Conservation (phyloP, 2,113 vertebrate species). For the Festucalex cinctus region DNA sequence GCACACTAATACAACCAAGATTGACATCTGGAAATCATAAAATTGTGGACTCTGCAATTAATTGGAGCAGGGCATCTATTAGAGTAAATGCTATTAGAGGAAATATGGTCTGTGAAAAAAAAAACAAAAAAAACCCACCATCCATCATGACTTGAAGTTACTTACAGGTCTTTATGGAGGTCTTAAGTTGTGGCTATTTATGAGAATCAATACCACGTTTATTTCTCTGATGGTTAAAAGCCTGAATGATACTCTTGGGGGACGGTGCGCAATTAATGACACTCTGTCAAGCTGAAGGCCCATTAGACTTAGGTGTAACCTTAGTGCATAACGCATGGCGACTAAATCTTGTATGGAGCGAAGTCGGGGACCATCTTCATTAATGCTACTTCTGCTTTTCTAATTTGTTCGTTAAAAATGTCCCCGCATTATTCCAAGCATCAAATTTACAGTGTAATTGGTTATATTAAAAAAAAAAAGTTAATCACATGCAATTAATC, state of each 20-base stretch:
- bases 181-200: slow-evolving; percentile 8
- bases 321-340: neutral
- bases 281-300: slow-evolving; percentile 5
- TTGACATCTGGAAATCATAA: neutral
- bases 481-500: slow-evolving; percentile 32
- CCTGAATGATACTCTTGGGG: neutral
- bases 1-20: neutral
- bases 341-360: neutral
- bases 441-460: slow-evolving; percentile 10
- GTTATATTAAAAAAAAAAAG: neutral
- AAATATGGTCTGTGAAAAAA: neutral
- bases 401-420: neutral
- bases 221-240: slow-evolving; percentile 27
- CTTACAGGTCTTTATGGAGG: neutral
- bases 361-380: neutral
- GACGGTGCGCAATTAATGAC: slow-evolving; percentile 13
- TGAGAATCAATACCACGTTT: slow-evolving; percentile 37
- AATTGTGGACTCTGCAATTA: neutral
- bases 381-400: neutral
- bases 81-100: no score
- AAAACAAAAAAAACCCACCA: neutral
- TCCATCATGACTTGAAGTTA: neutral
- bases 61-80: neutral
- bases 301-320: neutral
- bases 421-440: neutral